Percentiles rank a stretch among this genome's conserved stretches.
These are phyloP conservation scores for Lacerta agilis DNA, from an alignment of 2,797 vertebrate genomes.

Conservation along the genomic window DNA sequence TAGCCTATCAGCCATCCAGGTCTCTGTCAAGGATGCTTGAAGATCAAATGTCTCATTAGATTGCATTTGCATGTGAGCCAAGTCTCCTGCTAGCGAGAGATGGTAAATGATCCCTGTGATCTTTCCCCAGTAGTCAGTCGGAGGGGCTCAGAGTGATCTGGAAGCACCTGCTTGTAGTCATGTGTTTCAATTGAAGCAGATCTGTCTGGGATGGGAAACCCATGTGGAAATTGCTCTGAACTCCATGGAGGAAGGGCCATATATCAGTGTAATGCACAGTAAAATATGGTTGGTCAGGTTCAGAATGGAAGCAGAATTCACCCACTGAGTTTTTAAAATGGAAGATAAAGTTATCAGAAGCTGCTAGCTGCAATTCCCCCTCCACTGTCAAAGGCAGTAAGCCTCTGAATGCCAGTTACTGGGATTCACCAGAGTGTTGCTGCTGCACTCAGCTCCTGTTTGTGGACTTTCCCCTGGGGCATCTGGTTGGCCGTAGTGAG, in stretches of 20 bases:
- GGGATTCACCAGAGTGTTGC: too few relatives aligned
- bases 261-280: neutral
- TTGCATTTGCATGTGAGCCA: too few relatives aligned
- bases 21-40: too few relatives aligned
- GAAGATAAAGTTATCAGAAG: too few relatives aligned
- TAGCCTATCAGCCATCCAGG: too few relatives aligned
- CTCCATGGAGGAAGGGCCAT: neutral
- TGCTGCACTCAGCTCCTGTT: too few relatives aligned
- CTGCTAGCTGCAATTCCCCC: too few relatives aligned
- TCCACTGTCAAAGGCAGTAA: too few relatives aligned
- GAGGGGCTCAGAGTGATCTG: neutral
- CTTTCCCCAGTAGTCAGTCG: neutral
- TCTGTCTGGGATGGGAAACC: neutral
- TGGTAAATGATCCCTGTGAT: neutral
- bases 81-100: neutral
- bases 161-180: neutral
- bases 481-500: too few relatives aligned
- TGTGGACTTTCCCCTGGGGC: too few relatives aligned
- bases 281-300: neutral
- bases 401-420: too few relatives aligned
- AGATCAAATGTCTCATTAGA: too few relatives aligned
- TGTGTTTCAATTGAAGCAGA: neutral
- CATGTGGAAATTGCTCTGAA: neutral
- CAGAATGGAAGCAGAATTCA: neutral
- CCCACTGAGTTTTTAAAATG: neutral